phyloP scores from a whole-genome alignment of 2,888 invertebrate genomes.

The Polymixis flavicincta region DNA sequence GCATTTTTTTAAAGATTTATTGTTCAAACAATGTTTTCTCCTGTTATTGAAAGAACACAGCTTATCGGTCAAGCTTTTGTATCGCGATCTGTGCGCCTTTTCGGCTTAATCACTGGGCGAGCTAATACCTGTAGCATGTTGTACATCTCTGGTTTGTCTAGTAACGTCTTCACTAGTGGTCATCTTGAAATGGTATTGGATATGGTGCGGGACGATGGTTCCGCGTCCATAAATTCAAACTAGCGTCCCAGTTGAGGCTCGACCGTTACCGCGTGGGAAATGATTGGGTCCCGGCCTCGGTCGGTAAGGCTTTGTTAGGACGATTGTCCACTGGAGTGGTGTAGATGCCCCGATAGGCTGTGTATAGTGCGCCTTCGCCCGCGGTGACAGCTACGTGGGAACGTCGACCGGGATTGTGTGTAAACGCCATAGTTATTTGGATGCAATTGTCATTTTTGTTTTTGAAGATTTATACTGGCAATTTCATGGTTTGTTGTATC shows the following conservation, averaged over 20 bases:
- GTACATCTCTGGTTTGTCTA: constrained; percentile 80
- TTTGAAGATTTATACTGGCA: constrained; percentile 70
- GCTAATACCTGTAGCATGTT: constrained; percentile 73
- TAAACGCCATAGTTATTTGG: constrained; percentile 80
- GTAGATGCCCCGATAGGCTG: constrained; percentile 88
- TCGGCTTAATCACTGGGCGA: constrained; percentile 73
- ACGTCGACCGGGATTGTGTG: constrained; percentile 82
- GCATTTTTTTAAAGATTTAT: constrained; percentile 77
- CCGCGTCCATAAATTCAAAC: constrained; percentile 86
- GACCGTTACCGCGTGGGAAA: constrained; percentile 90
- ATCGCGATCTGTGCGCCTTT: constrained; percentile 83
- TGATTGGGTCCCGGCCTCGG: constrained; percentile 84
- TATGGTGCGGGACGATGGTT: constrained; percentile 76
- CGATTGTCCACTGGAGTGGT: constrained; percentile 89
- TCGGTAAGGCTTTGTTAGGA: constrained; percentile 89
- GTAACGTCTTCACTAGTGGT: constrained; percentile 73
- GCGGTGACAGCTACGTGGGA: constrained; percentile 89
- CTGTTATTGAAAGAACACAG: constrained; percentile 86
- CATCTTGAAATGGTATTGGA: constrained; percentile 79
- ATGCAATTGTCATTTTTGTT: constrained; percentile 77
- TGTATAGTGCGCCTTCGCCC: constrained; percentile 76
- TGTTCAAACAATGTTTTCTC: constrained; percentile 88
- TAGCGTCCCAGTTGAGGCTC: constrained; percentile 84
- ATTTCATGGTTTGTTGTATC: constrained; percentile 52
- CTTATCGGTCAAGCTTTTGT: constrained; percentile 90